Evolutionary conservation across 2,797 vertebrate genomes (phyloP).

Genomic region (Melanotaenia maccullochi): DNA sequence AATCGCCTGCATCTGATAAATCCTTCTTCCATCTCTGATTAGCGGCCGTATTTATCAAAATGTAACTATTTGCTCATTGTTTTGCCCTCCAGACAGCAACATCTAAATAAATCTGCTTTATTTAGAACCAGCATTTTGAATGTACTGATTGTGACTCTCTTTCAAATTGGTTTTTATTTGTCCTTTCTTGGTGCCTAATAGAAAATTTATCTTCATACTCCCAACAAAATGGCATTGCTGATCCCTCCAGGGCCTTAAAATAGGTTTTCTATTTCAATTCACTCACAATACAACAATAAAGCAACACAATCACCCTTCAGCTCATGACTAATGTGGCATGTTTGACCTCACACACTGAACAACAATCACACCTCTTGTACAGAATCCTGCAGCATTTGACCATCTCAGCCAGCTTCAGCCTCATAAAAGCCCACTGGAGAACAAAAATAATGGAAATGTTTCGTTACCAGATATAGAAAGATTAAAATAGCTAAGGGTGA

Average conservation of each 20-base stretch:
- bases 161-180: conserved; percentile 10
- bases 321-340: conserved; percentile 26
- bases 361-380: conserved; percentile 12
- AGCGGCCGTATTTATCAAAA: not conserved
- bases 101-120: conserved; percentile 18
- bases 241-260: conserved; percentile 37
- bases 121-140: conserved; percentile 9
- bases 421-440: conserved; percentile 19
- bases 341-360: conserved; percentile 39
- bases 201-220: conserved; percentile 30
- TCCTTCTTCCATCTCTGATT: too few species aligned
- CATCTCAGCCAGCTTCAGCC: conserved; percentile 7
- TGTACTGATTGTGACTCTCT: not conserved
- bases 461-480: not conserved
- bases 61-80: not conserved
- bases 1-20: not conserved
- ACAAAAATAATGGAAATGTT: conserved; percentile 7
- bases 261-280: conserved; percentile 51
- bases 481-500: conserved; percentile 4
- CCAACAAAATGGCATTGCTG: conserved; percentile 21
- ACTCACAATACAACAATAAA: conserved; percentile 29
- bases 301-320: conserved; percentile 21
- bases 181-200: conserved; percentile 23
- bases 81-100: conserved; percentile 7
- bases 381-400: conserved; percentile 12